Base-by-base conservation (phyloP, 2,113 vertebrate species). In the Eulemur rufifrons region DNA sequence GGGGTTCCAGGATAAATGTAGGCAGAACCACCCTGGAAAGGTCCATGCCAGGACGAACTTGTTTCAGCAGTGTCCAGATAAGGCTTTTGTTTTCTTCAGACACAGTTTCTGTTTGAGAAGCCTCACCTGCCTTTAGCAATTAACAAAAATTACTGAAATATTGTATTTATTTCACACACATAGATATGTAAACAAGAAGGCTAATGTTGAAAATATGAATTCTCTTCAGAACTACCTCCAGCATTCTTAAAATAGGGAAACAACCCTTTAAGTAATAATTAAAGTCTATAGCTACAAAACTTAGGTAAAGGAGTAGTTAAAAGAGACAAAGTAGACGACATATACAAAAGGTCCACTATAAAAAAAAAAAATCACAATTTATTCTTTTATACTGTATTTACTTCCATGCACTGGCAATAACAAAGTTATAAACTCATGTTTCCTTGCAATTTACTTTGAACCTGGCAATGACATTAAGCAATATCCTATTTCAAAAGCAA, bases 61-160 rank as follows among this genome's bases (percentile, higher is more conserved):
- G 99, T 97, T 99, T 99, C 98, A 99, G 95, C n/a, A 99, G 95
- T 0, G 99, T 99, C 99, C 99, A 99, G 94, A 99, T 99, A 78
- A 99, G 98, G 97, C 99, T 99, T 97, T 99, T 99, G 94, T 99
- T 99, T 98, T 99, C 99, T 98, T 99, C 99, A 47, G 99, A 99
- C 25, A 99, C 99, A 0, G 99, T 99, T 98, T 99, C 99, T 37
- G 99, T 99, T 98, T 99, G 99, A 91, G 99, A 99, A 74, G 99
- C 99, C 89, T 99, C 99, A 2, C 99, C 99, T 27, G 99, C 99
- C 99, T 99, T 98, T 45, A 84, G 98, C 3, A 95, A 98, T 45
- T n/a, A 96, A 96, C 92, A 96, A 87, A 45, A 86, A 84, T 78
- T 95, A 94, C 64, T 23, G 91, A 95, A 97, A 84, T 90, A 68